Evolutionary conservation across 2,888 invertebrate species (phyloP), one percentile per base, ranked within the genome.

Genomic region (Chaetogeoica ovagalla): DNA sequence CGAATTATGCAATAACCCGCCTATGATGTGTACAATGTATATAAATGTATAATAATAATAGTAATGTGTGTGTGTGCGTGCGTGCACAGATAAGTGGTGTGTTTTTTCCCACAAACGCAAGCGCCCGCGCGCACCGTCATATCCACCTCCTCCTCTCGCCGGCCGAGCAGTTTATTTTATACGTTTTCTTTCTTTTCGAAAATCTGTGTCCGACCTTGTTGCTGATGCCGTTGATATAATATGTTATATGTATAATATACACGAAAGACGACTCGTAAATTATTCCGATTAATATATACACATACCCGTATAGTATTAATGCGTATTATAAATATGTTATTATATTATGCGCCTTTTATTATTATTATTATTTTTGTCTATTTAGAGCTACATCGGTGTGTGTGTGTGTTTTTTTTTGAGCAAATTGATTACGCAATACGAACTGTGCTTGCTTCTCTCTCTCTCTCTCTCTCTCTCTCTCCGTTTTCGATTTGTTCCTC

Each of bases 1-100:
- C 52, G 52, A 77, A 77, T 77, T 77, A 70, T 62, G 77, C 77
- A 77, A 30, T 30, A 30, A 77, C 11, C 76, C 17, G 13, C 43
- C 19, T 48, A 43, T n/a, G 59, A 30, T 55, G 30, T 52, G 19
- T 19, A 55, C 5, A 55, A 17, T 17, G 13, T 15, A 11, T 55
- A 55, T 48, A 48, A 1, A 13, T 13, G 21, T 70, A 57, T 59
- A 65, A 37, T 65, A 72, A 60, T 48, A 48, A 48, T 13, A 48
- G 48, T 48, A 2, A 13, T 30, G 23, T 52, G 39, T 57, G 65
- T 55, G 57, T 65, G 60, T 30, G 23, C 30, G 39, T 57, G 65
- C 65, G 57, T 65, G 60, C 15, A 48, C 43, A 30, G 62, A 4
- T 6, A 5, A 48, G 8, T 15, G 48, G 8, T 15, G 48, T 13